phyloP scores from a whole-genome alignment of 2,797 vertebrate genomes.

The Macropus fuliginosus region DNA sequence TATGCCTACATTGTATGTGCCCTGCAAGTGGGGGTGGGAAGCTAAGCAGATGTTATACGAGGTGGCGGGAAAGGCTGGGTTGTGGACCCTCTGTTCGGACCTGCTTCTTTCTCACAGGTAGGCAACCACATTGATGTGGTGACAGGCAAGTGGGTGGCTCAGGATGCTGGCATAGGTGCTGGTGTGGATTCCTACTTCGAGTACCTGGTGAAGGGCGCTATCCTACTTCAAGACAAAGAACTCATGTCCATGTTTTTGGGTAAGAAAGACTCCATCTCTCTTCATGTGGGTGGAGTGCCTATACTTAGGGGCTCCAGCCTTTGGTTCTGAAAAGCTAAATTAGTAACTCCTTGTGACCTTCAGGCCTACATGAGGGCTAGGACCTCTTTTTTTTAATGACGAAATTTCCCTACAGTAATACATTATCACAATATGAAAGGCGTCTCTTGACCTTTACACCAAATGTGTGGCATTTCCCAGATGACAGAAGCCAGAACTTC shows the following conservation, averaged over 20 bases:
- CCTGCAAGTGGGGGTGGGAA: background rate
- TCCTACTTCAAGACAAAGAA: slow-evolving; percentile 94
- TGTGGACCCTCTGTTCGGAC: background rate
- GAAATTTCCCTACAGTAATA: background rate
- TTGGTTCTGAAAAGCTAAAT: background rate
- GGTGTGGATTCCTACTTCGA: slow-evolving; percentile 98
- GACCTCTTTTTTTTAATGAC: background rate
- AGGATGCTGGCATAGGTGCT: slow-evolving; percentile 96
- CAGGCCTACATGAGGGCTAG: background rate
- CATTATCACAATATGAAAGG: background rate
- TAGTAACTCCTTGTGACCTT: background rate
- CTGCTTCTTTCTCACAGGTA: slow-evolving; percentile 85
- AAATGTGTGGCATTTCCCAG: background rate
- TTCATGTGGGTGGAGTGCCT: background rate
- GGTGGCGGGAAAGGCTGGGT: background rate
- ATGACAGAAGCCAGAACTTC: background rate
- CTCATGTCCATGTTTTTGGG: slow-evolving; percentile 95
- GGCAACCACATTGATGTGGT: slow-evolving; percentile 95
- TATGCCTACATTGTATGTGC: background rate
- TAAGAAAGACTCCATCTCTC: slow-evolving; percentile 77
- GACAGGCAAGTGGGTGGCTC: slow-evolving; percentile 97
- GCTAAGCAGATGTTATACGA: background rate
- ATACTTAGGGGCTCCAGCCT: background rate
- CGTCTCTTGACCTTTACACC: background rate
- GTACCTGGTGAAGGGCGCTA: slow-evolving; percentile 97